Conservation (phyloP, 2,797 vertebrate genomes). For the Chaenodraco wilsoni region DNA sequence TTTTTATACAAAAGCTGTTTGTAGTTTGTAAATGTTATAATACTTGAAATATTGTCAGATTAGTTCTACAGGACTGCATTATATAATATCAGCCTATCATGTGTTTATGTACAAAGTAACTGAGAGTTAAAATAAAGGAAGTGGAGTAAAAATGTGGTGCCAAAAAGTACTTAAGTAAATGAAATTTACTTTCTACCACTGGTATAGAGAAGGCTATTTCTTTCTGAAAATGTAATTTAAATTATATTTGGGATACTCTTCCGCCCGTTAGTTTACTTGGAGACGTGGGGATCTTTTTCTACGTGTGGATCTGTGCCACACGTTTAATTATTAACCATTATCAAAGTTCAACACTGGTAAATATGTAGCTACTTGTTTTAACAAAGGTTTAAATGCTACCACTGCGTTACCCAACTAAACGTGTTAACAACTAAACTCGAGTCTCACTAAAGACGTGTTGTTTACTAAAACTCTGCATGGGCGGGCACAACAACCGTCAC, state of each 20-base stretch:
- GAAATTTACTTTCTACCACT: too few species aligned
- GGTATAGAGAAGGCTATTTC: not conserved
- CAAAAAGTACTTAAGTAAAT: too few species aligned
- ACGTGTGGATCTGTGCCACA: not conserved
- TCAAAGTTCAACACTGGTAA: not conserved
- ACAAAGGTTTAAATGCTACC: not conserved
- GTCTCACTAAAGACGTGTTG: not conserved
- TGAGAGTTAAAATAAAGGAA: too few species aligned
- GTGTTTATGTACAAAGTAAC: too few species aligned
- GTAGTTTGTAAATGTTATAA: too few species aligned
- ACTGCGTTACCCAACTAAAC: not conserved
- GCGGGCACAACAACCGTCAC: not conserved
- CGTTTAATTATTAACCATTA: accelerated
- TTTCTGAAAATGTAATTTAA: not conserved
- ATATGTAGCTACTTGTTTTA: not conserved
- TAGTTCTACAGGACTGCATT: too few species aligned
- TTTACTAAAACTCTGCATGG: not conserved
- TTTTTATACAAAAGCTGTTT: too few species aligned
- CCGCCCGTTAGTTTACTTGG: not conserved
- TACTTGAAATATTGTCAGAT: too few species aligned
- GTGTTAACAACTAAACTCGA: not conserved
- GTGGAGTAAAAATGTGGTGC: too few species aligned
- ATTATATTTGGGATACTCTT: not conserved
- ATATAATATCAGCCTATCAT: too few species aligned
- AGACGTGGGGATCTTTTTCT: not conserved